These are phyloP conservation scores for Ia io DNA, from an alignment of 2,113 vertebrate species.

Conservation along the genomic window DNA sequence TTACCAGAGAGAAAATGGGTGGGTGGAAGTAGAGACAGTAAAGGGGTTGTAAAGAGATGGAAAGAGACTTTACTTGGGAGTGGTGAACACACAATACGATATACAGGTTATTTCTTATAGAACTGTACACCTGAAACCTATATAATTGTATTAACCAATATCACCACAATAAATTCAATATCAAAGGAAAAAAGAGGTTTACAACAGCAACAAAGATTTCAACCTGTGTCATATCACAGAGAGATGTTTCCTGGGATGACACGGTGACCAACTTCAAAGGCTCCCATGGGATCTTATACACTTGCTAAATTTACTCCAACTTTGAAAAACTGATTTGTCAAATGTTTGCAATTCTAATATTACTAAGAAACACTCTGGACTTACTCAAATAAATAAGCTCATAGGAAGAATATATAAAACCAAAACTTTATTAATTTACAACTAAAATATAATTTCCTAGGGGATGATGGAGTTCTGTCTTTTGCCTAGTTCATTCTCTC, in stretches of 20 bases:
- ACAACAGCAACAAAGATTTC: background rate
- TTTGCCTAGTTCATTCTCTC: background rate
- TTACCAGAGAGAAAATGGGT: background rate
- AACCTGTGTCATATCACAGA: background rate
- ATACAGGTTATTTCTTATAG: background rate
- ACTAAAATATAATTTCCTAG: background rate
- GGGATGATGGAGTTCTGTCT: background rate
- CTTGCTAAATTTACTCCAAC: background rate
- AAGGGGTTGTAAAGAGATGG: background rate
- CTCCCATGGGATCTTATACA: background rate
- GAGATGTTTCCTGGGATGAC: background rate
- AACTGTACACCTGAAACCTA: background rate
- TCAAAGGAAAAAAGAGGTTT: background rate
- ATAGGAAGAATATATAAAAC: background rate
- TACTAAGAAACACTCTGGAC: background rate
- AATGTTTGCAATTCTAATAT: background rate
- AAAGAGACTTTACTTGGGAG: background rate
- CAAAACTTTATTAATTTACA: background rate
- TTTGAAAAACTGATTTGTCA: conserved; percentile 40
- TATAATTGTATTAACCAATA: background rate
- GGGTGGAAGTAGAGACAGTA: background rate
- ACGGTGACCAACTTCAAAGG: background rate
- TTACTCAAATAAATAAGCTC: background rate
- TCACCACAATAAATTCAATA: background rate
- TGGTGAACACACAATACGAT: background rate